Base-by-base conservation (phyloP, 2,113 vertebrate species). In the Zootoca vivipara region DNA sequence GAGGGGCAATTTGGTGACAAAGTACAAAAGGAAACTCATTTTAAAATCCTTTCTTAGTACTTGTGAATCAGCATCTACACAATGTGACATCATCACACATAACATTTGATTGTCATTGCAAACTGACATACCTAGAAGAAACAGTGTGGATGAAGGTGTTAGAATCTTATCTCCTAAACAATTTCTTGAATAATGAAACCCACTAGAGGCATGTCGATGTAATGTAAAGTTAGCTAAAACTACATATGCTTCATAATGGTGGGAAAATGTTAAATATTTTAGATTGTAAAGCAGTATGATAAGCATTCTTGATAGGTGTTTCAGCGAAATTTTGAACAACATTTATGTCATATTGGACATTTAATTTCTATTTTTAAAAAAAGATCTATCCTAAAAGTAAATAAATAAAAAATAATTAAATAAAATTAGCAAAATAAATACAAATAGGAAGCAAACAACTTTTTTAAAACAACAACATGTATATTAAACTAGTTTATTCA, bases 261-360 rank as follows among this genome's bases (percentile, higher is more conserved):
- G 33, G 2, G 28, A 38, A 62, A 77, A 38, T 5, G 16, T 20
- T 1, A 8, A 33, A 12, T 28, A 7, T 38, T 52, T 30, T 38
- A 65, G 62, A 78, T 12, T 82, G 12, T 35, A 62, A 33, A 64
- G 64, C 28, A 78, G 13, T 18, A 13, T 26, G 40, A 46, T n/a
- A n/a, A 20, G 20, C 35, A 0, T 22, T 22, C 9, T 16, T 0
- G 1, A 1, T 35, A 2, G 1, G 4, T 3, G 1, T 5, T 0
- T 64, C 6, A 18, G 16, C 1, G 3, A 33, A 26, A 62, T 28
- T 89, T 91, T 73, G 8, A 16, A 70, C 7, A 13, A 78, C 42
- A 38, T 26, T 28, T 35, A 62, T 73, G 26, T 62, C 13, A 72
- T 26, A 67, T 46, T 69, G 28, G 38, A 83, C 74, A 20, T 78